These are phyloP conservation scores for Thymallus thymallus DNA, from an alignment of 2,113 vertebrate species.

Conservation along the genomic window DNA sequence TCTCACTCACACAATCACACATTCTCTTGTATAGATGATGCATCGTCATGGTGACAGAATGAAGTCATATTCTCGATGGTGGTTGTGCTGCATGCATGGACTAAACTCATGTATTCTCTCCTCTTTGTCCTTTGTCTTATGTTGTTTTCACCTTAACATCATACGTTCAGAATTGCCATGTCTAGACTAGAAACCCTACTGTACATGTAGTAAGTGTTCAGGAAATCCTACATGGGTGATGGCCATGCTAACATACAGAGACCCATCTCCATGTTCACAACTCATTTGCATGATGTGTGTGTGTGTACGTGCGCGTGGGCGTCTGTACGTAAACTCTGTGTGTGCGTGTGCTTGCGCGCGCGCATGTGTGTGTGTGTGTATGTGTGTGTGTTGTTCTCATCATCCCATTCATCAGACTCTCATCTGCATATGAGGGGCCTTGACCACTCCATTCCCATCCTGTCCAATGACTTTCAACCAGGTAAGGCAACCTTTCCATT, in stretches of 20 bases:
- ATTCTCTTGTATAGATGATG: background rate
- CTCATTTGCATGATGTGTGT: background rate
- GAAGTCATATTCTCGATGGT: background rate
- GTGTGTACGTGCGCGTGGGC: background rate
- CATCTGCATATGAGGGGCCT: constrained; percentile 42
- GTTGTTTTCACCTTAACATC: background rate
- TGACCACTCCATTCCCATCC: constrained; percentile 8
- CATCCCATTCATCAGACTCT: background rate
- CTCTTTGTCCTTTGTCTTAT: background rate
- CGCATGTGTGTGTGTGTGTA: background rate
- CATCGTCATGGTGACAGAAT: background rate
- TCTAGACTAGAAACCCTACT: background rate
- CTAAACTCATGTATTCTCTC: background rate
- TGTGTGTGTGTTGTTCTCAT: background rate
- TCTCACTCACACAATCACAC: background rate
- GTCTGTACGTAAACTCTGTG: background rate
- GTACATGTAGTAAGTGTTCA: background rate
- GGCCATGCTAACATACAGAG: background rate
- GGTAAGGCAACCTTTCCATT: background rate
- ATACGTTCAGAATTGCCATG: background rate
- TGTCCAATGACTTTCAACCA: no score
- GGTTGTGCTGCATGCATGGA: background rate
- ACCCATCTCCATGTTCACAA: background rate
- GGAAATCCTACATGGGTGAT: background rate
- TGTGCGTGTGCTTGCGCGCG: background rate